These are phyloP conservation scores for Stenodera caucasica DNA, from an alignment of 2,888 invertebrate genomes.

Conservation along the genomic window DNA sequence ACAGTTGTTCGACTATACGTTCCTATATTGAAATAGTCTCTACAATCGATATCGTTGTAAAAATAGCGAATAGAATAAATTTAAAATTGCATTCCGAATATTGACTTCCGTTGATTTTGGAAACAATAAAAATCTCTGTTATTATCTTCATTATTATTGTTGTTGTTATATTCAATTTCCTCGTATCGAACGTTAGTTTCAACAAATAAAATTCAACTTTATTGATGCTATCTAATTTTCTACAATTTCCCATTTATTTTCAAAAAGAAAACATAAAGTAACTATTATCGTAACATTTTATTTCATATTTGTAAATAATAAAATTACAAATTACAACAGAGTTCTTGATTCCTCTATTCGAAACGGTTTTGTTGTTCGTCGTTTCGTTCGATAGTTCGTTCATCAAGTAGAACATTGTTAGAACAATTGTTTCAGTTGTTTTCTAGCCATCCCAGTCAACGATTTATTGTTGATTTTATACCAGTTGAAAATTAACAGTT, in stretches of 20 bases:
- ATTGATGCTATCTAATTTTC: not conserved
- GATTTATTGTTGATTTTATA: not conserved
- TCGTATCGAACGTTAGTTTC: not conserved
- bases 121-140: not conserved
- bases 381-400: not conserved
- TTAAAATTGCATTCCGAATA: too few relatives aligned
- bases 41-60: too few relatives aligned
- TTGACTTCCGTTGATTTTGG: not conserved
- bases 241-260: not conserved
- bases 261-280: not conserved
- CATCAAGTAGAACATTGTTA: not conserved
- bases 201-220: conserved; percentile 2
- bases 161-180: not conserved
- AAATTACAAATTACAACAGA: not conserved
- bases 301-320: too few relatives aligned
- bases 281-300: too few relatives aligned
- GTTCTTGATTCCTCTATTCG: not conserved
- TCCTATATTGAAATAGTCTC: too few relatives aligned
- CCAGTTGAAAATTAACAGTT: not conserved
- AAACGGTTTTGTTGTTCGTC: not conserved
- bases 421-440: not conserved
- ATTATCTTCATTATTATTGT: too few relatives aligned
- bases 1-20: too few relatives aligned
- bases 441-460: not conserved
- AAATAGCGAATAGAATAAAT: too few relatives aligned